phyloP scores from a whole-genome alignment of 2,113 vertebrate species.

The Candoia aspera region DNA sequence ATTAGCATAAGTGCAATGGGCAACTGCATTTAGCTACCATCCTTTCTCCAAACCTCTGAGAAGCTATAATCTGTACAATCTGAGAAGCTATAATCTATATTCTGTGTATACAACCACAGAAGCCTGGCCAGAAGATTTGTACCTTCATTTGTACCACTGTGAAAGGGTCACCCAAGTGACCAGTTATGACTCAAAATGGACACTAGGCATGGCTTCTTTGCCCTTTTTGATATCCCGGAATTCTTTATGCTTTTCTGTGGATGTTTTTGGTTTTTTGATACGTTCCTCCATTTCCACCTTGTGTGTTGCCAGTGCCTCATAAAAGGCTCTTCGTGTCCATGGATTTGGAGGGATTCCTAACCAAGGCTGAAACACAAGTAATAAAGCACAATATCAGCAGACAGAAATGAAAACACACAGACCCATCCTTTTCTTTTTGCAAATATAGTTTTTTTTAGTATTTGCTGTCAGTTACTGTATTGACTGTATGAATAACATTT shows the following conservation, averaged over 20 bases:
- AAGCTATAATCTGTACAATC: neutral
- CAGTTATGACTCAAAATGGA: neutral
- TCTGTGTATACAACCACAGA: neutral
- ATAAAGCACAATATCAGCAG: neutral
- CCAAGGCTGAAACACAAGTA: constrained; percentile 26
- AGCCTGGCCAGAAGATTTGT: neutral
- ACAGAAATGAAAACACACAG: neutral
- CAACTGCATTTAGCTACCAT: neutral
- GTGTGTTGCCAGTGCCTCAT: constrained; percentile 1
- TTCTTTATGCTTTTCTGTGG: neutral
- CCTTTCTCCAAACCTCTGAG: neutral
- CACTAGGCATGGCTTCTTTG: neutral
- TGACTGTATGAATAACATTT: neutral
- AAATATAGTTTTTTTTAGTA: neutral
- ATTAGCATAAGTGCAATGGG: neutral
- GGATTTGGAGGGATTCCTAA: constrained; percentile 21
- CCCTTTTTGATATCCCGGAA: neutral
- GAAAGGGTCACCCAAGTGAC: neutral
- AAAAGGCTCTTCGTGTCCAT: constrained; percentile 31
- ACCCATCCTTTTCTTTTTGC: neutral
- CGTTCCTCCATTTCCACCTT: neutral
- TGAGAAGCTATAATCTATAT: neutral
- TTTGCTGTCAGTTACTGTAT: neutral
- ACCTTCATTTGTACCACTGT: neutral
- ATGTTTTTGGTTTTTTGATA: neutral